Percentiles rank a stretch among this genome's conserved stretches.
phyloP scores from a whole-genome alignment of 2,113 vertebrate genomes.

The Trichomycterus rosablanca region DNA sequence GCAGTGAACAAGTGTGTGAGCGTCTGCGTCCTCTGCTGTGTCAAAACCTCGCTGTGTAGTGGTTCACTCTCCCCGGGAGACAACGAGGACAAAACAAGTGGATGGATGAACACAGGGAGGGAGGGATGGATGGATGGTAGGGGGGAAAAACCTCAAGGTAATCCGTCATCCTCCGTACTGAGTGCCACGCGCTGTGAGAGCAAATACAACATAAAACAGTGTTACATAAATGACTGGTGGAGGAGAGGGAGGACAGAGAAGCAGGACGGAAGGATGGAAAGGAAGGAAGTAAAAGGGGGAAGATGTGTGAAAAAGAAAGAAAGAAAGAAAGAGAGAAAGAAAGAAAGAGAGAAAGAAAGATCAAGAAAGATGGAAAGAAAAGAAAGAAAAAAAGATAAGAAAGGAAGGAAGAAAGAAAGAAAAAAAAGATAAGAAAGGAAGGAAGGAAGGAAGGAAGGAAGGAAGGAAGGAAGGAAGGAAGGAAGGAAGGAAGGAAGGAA shows the following conservation, averaged over 20 bases:
- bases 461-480: no score
- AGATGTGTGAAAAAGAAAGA: constrained; percentile 2
- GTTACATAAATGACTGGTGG: constrained; percentile 27
- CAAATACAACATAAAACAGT: constrained; percentile 59
- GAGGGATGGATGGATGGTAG: constrained; percentile 33
- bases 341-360: not conserved
- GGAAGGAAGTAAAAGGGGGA: not conserved
- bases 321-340: not conserved
- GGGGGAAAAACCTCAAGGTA: constrained; percentile 76
- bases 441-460: no score
- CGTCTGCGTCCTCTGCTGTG: constrained; percentile 36
- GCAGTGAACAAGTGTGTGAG: constrained; percentile 5
- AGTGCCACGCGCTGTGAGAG: constrained; percentile 89
- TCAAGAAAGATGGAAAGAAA: not conserved
- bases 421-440: no score
- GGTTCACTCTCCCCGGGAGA: constrained; percentile 53
- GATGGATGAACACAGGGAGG: constrained; percentile 42
- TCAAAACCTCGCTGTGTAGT: constrained; percentile 45
- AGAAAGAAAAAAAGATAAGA: no score
- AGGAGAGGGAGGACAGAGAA: not conserved
- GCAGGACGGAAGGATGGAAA: not conserved
- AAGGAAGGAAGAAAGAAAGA: no score
- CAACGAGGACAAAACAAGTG: constrained; percentile 44
- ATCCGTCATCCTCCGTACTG: constrained; percentile 92
- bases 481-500: no score